Conservation (phyloP, 92 coral and sea anemone species). For the Hydrozoanthus gracilis region DNA sequence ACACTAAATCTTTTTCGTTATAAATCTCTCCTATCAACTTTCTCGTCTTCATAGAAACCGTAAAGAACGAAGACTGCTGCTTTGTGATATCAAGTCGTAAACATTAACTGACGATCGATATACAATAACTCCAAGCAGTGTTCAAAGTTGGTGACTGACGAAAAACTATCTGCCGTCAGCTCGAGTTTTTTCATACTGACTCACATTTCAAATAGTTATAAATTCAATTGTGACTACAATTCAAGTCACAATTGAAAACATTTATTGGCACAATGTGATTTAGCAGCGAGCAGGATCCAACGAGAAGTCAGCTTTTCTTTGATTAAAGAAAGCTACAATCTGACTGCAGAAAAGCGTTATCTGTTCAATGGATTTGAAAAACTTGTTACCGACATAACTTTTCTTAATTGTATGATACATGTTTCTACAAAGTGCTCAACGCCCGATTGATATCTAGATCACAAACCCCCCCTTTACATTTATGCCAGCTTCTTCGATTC, state of each 20-base stretch:
- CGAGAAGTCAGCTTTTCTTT: too few relatives aligned
- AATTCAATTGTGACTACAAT: too few relatives aligned
- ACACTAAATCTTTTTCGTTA: not conserved
- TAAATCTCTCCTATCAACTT: not conserved
- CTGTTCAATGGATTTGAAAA: too few relatives aligned
- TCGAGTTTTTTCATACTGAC: not conserved
- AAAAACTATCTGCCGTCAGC: constrained; percentile 7
- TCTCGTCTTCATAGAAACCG: not conserved
- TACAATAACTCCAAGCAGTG: not conserved
- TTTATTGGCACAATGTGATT: not conserved
- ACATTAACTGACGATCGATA: not conserved
- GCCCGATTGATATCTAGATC: not conserved
- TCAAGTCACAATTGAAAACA: too few relatives aligned
- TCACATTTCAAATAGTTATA: not conserved
- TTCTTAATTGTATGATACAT: too few relatives aligned
- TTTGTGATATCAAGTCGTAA: too few relatives aligned
- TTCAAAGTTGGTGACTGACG: not conserved
- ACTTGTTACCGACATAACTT: too few relatives aligned
- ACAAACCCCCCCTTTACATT: not conserved
- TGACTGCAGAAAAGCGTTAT: too few relatives aligned
- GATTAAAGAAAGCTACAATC: too few relatives aligned
- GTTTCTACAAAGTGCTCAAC: too few relatives aligned
- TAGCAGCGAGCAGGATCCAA: too few relatives aligned
- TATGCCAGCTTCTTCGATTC: not conserved
- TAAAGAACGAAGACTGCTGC: too few relatives aligned